Conservation (phyloP, 2,113 vertebrate genomes). For the Nettapus auritus region DNA sequence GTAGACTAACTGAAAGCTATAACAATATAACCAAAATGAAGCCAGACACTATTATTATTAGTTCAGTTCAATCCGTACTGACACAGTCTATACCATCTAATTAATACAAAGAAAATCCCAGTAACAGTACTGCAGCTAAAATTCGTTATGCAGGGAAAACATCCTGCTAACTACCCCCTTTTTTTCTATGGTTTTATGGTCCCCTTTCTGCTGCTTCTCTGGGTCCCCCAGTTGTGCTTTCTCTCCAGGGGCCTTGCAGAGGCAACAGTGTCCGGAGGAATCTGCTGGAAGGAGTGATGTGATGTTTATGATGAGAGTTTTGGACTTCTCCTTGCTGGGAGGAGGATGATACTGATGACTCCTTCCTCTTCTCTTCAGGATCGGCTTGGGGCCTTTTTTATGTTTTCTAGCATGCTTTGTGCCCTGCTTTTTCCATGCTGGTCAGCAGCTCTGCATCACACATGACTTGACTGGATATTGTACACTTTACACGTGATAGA, state of each 20-base stretch:
- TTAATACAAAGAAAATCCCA: neutral
- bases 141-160: neutral
- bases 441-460: neutral
- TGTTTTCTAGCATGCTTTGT: neutral
- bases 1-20: neutral
- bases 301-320: neutral
- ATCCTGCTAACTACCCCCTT: neutral
- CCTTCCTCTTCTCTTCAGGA: neutral
- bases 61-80: neutral
- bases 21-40: neutral
- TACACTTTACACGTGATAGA: neutral
- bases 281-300: neutral
- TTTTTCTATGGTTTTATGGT: neutral
- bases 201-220: rapidly evolving
- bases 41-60: neutral
- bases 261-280: neutral
- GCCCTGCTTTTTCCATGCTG: neutral
- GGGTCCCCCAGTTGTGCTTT: neutral
- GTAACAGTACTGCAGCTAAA: neutral
- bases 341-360: neutral
- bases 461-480: neutral
- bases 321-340: neutral
- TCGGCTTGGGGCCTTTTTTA: neutral
- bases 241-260: neutral
- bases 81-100: neutral